Percentiles rank a stretch among this genome's conserved stretches.
Conservation (phyloP, 2,113 vertebrate genomes). For the Ameiurus melas region DNA sequence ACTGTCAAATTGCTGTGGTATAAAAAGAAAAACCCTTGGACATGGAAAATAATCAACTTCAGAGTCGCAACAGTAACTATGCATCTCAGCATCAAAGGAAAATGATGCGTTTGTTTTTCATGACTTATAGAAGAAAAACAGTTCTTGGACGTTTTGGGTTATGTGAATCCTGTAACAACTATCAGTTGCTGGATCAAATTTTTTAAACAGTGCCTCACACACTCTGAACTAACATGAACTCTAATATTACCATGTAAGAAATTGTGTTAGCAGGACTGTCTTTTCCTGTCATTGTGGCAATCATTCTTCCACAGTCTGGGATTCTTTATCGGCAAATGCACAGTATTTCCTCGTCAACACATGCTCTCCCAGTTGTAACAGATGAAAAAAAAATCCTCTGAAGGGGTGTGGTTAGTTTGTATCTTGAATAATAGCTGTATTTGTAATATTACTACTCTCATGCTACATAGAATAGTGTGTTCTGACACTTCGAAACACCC, state of each 20-base stretch:
- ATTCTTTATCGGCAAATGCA: conserved; percentile 14
- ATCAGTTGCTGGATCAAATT: not conserved
- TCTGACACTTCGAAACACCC: not conserved
- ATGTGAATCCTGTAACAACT: not conserved
- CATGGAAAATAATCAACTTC: conserved; percentile 2
- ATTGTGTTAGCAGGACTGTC: conserved; percentile 6
- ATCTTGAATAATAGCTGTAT: not conserved
- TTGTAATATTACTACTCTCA: not conserved
- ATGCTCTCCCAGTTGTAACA: not conserved
- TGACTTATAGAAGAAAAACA: conserved; percentile 9
- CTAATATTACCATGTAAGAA: conserved; percentile 18
- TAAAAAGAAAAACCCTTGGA: not conserved
- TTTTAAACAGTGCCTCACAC: not conserved
- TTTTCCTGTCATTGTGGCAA: conserved; percentile 26
- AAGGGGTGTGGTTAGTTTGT: not conserved
- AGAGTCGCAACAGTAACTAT: not conserved
- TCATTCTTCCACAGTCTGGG: not conserved
- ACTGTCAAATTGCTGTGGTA: not conserved
- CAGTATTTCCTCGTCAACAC: not conserved
- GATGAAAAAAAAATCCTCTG: not conserved
- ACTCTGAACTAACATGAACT: conserved; percentile 14
- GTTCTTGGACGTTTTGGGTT: not conserved
- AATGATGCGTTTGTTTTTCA: not conserved
- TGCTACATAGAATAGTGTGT: not conserved
- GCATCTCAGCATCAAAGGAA: not conserved